Percentiles rank a stretch among this genome's conserved stretches.
Conservation (phyloP, 2,797 vertebrate genomes). For the Rhyacichthys aspro region DNA sequence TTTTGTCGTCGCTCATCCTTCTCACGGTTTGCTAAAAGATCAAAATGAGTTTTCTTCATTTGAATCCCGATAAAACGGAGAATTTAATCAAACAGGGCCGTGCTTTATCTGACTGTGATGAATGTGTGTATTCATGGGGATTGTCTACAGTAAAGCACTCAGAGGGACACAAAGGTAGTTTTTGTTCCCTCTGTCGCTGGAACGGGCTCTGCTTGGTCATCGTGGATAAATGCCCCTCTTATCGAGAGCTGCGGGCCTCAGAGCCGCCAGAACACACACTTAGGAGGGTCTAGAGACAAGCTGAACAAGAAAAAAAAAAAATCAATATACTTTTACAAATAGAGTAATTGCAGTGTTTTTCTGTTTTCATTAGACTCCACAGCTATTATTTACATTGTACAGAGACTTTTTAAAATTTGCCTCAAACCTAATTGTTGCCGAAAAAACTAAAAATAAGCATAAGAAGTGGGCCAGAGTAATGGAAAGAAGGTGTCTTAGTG, state of each 20-base stretch:
- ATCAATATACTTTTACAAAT: conserved; percentile 8
- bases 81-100: conserved; percentile 42
- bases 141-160: conserved; percentile 51
- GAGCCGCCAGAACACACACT: conserved; percentile 31
- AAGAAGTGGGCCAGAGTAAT: too few relatives aligned
- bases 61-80: conserved; percentile 26
- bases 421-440: too few relatives aligned
- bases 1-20: too few relatives aligned
- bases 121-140: conserved; percentile 61
- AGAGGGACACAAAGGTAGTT: conserved; percentile 70
- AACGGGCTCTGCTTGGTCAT: conserved; percentile 74
- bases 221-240: conserved; percentile 75
- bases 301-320: neutral
- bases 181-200: conserved; percentile 69
- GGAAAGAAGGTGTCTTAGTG: too few relatives aligned
- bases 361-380: too few relatives aligned
- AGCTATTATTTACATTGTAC: too few relatives aligned
- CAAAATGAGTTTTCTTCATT: conserved; percentile 16
- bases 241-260: conserved; percentile 60
- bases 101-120: conserved; percentile 45
- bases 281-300: neutral
- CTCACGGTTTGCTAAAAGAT: neutral
- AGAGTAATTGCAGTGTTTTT: neutral
- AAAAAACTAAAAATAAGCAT: too few relatives aligned
- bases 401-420: too few relatives aligned